phyloP scores from a whole-genome alignment of 2,888 invertebrate species.

The Netelia inedita region DNA sequence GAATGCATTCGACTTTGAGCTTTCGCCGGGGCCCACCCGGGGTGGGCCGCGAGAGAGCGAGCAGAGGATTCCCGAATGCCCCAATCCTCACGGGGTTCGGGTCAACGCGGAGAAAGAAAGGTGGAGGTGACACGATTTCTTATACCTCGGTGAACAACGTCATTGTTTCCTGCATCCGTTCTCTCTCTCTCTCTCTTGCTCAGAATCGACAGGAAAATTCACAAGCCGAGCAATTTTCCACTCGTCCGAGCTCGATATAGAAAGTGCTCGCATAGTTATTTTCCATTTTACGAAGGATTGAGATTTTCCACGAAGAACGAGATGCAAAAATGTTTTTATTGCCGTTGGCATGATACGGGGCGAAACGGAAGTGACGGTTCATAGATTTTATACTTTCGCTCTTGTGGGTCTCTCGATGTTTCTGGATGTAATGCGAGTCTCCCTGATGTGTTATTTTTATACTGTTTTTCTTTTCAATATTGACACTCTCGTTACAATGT shows the following conservation, averaged over 20 bases:
- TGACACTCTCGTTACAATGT: background rate
- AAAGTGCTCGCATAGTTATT: constrained; percentile 21
- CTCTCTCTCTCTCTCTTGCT: background rate
- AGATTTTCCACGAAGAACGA: constrained; percentile 30
- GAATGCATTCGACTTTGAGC: constrained; percentile 51
- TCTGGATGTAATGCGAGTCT: background rate
- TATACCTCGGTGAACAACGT: constrained; percentile 62
- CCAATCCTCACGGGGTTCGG: constrained; percentile 39
- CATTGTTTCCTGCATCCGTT: constrained; percentile 51
- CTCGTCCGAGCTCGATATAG: constrained; percentile 53
- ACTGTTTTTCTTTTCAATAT: background rate
- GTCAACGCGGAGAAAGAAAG: background rate
- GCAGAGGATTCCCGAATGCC: constrained; percentile 19
- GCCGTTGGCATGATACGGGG: background rate
- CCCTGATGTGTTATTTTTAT: background rate
- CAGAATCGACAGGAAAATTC: constrained; percentile 37
- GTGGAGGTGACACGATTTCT: constrained; percentile 23
- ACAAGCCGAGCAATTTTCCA: constrained; percentile 56
- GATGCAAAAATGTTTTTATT: background rate
- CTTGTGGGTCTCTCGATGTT: constrained; percentile 20
- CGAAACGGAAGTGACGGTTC: constrained; percentile 9
- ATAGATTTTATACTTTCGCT: constrained; percentile 42
- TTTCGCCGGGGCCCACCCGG: constrained; percentile 16
- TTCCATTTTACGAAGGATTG: constrained; percentile 16
- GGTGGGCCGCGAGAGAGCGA: background rate